Evolutionary conservation across 1,140 invertebrate genomes (phyloP), one percentile per base, ranked within the genome.

Genomic region (Doryteuthis pealeii): DNA sequence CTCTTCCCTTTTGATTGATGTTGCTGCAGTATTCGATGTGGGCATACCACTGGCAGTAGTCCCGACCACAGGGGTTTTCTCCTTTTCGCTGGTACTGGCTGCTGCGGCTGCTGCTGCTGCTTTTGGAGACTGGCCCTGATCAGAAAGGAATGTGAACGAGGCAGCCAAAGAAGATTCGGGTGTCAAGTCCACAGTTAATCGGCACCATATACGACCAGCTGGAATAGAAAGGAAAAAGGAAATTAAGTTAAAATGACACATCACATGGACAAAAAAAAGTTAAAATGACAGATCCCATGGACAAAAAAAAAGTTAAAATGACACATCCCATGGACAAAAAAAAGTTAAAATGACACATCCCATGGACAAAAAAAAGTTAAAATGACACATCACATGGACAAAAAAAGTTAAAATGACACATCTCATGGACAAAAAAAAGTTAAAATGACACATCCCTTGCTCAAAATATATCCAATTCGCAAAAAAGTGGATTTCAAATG

Each of bases 181-280:
- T 15, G 78, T 75, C 3, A 86, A 62, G 62, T 86, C 82, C 28
- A 79, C 72, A 3, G 81, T 77, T 45, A 86, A 74, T 79, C 87
- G 81, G 81, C 84, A 83, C 84, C 85, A 84, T 62, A 87, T 88
- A 85, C 77, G 86, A 79, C 76, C 84, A 70, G 82, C 84, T 88
- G 76, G 54, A 79, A 76, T 69, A 65, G 77, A 72, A 77, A 58
- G 30, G 22, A 62, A 49, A 28, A 33, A 33, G 22, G 45, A 54
- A 15, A 71, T 31, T n/a, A n/a, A n/a, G n/a, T n/a, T n/a, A 0
- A 67, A 26, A 14, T 35, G 68, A 35, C 30, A 70, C 12, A 28
- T 14, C 14, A 28, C 22, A 30, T 30, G 1, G 49, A 43, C 30
- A 35, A 58, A 8, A 66, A 5, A 2, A 66, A 33, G 14, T 5